These are phyloP conservation scores for Papilio demoleus DNA, from an alignment of 2,888 invertebrate genomes.

Conservation along the genomic window DNA sequence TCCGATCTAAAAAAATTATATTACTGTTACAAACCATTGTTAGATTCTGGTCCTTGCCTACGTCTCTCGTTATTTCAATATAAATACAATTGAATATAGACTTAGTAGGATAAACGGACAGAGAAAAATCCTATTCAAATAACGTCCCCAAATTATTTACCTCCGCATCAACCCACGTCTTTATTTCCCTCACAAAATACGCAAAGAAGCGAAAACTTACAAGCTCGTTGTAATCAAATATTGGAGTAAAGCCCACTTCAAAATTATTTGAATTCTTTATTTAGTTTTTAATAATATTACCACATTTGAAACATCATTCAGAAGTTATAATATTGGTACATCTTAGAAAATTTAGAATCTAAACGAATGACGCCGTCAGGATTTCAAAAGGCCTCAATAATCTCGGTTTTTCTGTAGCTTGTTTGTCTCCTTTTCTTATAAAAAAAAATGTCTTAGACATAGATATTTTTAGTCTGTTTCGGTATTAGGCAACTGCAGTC, in stretches of 20 bases:
- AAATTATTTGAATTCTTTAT: too few relatives aligned
- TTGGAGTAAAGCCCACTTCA: neutral
- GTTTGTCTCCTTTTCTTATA: too few relatives aligned
- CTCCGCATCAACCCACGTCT: neutral
- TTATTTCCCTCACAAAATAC: neutral
- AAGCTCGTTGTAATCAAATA: neutral
- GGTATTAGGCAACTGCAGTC: too few relatives aligned
- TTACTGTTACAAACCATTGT: conserved; percentile 1
- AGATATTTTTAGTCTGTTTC: too few relatives aligned
- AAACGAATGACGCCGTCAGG: too few relatives aligned
- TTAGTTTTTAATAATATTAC: too few relatives aligned
- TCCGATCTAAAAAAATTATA: neutral
- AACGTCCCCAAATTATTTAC: conserved; percentile 7
- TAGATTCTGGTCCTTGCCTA: neutral
- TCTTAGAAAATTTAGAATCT: too few relatives aligned
- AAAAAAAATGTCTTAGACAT: too few relatives aligned
- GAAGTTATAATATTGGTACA: too few relatives aligned
- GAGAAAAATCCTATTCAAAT: conserved; percentile 7
- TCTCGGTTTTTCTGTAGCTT: too few relatives aligned
- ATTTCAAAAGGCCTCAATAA: too few relatives aligned
- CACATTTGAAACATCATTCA: too few relatives aligned
- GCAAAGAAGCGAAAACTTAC: neutral
- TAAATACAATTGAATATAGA: neutral
- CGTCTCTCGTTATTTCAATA: neutral
- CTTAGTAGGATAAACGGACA: neutral